These are phyloP conservation scores for Polypterus senegalus DNA, from an alignment of 2,113 vertebrate genomes.

Conservation along the genomic window DNA sequence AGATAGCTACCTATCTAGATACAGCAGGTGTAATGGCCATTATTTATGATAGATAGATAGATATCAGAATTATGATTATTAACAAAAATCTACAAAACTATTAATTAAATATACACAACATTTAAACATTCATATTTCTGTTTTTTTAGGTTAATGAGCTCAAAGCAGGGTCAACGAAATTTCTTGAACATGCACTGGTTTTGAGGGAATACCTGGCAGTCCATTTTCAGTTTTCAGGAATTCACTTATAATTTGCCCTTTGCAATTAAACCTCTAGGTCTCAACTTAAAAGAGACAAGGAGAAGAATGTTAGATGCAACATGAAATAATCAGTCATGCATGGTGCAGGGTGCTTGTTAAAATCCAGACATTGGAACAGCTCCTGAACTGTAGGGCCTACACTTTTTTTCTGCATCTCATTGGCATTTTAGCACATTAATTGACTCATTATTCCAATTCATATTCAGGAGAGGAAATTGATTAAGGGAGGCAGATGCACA, in stretches of 20 bases:
- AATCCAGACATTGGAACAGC: constrained; percentile 47
- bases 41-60: no score
- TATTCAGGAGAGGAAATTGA: constrained; percentile 66
- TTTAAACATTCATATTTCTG: no score
- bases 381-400: constrained; percentile 34
- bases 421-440: constrained; percentile 81
- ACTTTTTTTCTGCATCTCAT: constrained; percentile 57
- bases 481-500: constrained; percentile 74
- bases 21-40: no score
- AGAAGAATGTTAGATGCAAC: constrained; percentile 15
- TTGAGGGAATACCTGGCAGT: constrained; percentile 10
- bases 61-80: no score
- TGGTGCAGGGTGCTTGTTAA: constrained; percentile 49
- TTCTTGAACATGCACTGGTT: background rate
- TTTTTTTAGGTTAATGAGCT: background rate
- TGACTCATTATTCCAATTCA: constrained; percentile 86
- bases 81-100: no score
- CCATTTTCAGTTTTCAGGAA: constrained; percentile 7
- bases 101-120: no score
- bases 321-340: constrained; percentile 48
- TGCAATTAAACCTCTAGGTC: constrained; percentile 17
- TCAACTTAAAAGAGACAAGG: constrained; percentile 10
- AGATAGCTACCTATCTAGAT: no score
- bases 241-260: constrained; percentile 18
- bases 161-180: background rate